Conservation (phyloP, 2,113 vertebrate species). For the Sminthopsis crassicaudata region DNA sequence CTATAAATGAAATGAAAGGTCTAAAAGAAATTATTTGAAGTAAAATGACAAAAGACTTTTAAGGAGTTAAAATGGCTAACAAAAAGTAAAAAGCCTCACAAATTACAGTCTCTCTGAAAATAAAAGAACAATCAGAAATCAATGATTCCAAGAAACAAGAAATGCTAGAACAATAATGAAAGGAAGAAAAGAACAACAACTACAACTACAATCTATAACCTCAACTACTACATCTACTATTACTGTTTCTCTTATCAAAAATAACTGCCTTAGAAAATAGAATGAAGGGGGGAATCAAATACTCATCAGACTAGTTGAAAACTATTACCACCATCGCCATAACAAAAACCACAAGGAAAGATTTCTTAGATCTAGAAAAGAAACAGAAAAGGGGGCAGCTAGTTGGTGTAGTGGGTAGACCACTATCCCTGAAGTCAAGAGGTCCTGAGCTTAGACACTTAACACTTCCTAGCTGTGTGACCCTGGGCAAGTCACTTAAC, state of each 20-base stretch:
- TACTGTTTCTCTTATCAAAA: not conserved
- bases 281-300: not conserved
- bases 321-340: no score
- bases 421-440: no score
- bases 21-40: not conserved
- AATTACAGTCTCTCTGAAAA: not conserved
- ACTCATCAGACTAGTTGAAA: not conserved
- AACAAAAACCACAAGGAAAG: not conserved
- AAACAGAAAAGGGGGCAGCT: not conserved
- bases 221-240: not conserved
- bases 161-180: not conserved
- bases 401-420: no score
- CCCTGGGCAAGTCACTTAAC: no score
- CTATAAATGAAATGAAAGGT: not conserved
- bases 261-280: not conserved
- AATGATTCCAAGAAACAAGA: not conserved
- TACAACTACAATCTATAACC: no score
- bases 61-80: not conserved
- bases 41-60: not conserved
- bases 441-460: no score
- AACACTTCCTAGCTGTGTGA: no score
- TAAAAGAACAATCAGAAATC: not conserved
- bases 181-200: no score
- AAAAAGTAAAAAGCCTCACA: not conserved
- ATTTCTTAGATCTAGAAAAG: not conserved